phyloP scores from a whole-genome alignment of 2,797 vertebrate genomes.

The Lateolabrax maculatus region DNA sequence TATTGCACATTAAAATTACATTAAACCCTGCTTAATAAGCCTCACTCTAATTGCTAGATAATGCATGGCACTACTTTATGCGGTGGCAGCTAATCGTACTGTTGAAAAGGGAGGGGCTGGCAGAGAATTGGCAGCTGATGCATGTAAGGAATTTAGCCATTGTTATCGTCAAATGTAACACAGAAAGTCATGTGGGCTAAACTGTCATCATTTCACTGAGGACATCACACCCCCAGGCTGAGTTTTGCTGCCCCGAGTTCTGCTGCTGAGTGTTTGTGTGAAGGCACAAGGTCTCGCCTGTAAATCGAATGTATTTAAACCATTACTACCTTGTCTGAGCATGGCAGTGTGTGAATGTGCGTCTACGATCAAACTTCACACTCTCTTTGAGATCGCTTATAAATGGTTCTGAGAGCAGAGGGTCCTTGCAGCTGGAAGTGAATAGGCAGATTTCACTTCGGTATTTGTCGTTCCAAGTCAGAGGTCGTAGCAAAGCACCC shows the following conservation, averaged over 20 bases:
- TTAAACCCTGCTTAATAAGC: conserved; percentile 86
- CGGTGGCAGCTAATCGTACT: conserved; percentile 80
- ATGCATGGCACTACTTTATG: conserved; percentile 84
- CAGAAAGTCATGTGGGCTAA: conserved; percentile 35
- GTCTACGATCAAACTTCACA: conserved; percentile 28
- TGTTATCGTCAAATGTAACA: conserved; percentile 51
- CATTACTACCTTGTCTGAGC: conserved; percentile 18
- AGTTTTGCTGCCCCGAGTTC: conserved; percentile 10
- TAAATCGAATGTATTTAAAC: conserved; percentile 48
- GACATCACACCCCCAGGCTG: conserved; percentile 30
- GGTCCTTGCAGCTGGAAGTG: conserved; percentile 45
- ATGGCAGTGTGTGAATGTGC: conserved; percentile 24
- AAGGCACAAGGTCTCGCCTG: conserved; percentile 20
- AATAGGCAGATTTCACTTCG: conserved; percentile 61
- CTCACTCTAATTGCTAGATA: conserved; percentile 86
- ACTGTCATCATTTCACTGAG: conserved; percentile 45
- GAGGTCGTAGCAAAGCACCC: conserved; percentile 43
- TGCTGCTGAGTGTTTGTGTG: conserved; percentile 2
- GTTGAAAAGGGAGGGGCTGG: conserved; percentile 61
- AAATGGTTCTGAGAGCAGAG: conserved; percentile 23
- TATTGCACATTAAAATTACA: conserved; percentile 89
- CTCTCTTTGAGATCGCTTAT: conserved; percentile 33
- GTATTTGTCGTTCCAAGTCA: conserved; percentile 57
- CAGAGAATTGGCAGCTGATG: conserved; percentile 66
- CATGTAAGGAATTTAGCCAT: conserved; percentile 54